A percentile compares a stretch with the other conserved stretches of the same genome.
phyloP scores from a whole-genome alignment of 2,888 invertebrate genomes.

The Acanthosepion pharaonis region DNA sequence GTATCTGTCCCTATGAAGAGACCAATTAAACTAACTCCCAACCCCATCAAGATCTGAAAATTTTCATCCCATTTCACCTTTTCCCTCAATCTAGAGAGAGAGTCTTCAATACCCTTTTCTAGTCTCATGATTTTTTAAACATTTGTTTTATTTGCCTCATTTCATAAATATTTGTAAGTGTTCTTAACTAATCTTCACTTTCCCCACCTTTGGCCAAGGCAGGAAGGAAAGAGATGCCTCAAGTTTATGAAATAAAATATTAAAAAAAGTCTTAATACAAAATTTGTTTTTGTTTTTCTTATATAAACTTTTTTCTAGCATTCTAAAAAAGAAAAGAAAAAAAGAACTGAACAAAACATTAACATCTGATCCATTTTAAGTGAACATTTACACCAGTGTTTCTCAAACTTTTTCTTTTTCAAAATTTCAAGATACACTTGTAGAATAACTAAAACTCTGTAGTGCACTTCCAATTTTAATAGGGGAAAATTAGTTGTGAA shows the following conservation, averaged over 20 bases:
- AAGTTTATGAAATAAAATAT: not conserved
- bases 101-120: not conserved
- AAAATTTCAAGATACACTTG: no score
- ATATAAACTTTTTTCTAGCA: no score
- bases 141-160: not conserved
- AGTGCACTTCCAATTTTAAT: no score
- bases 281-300: no score
- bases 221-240: not conserved
- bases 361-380: no score
- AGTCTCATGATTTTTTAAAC: not conserved
- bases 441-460: no score
- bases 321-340: no score
- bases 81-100: not conserved
- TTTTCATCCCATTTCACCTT: not conserved
- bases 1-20: not conserved
- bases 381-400: no score
- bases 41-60: not conserved
- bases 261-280: not conserved
- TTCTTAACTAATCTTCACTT: not conserved
- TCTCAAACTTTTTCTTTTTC: no score
- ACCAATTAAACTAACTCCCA: not conserved
- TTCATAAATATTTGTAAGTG: constrained; percentile 23
- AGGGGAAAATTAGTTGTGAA: no score
- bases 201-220: not conserved
- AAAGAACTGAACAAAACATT: no score